These are phyloP conservation scores for Epinotia bilunana DNA, from an alignment of 2,888 invertebrate genomes.

Conservation along the genomic window DNA sequence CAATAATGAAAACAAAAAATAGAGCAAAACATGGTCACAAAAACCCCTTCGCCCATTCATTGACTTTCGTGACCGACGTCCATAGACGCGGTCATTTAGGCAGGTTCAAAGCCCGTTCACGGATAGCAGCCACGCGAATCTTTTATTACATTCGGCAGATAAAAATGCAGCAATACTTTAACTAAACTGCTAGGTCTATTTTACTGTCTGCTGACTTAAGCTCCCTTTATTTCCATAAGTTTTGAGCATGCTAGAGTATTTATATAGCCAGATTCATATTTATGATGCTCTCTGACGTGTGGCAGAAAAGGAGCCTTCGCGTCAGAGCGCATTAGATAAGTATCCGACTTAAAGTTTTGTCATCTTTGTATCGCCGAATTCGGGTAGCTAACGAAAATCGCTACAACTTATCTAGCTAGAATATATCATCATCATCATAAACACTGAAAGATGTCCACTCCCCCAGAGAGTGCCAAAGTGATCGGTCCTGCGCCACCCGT, in stretches of 20 bases:
- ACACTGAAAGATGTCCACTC: too few relatives aligned
- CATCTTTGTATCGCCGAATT: constrained; percentile 1
- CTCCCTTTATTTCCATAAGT: background rate
- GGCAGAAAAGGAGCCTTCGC: too few relatives aligned
- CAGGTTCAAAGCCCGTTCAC: constrained; percentile 37
- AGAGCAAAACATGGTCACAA: constrained; percentile 31
- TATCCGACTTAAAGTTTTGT: background rate
- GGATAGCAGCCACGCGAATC: constrained; percentile 31
- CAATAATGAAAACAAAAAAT: constrained; percentile 35
- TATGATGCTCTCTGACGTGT: too few relatives aligned
- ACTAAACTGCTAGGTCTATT: background rate
- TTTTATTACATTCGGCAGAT: constrained; percentile 3
- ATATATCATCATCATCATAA: background rate
- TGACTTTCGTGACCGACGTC: constrained; percentile 39
- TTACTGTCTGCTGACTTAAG: too few relatives aligned
- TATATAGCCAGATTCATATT: too few relatives aligned
- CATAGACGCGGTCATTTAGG: constrained; percentile 33
- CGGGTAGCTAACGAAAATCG: constrained; percentile 25
- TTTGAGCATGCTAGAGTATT: background rate
- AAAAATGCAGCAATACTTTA: constrained; percentile 17
- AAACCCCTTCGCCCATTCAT: constrained; percentile 40
- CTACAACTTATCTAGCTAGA: constrained; percentile 10
- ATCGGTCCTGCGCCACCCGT: too few relatives aligned
- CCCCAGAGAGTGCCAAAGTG: too few relatives aligned
- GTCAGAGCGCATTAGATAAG: too few relatives aligned